Conservation (phyloP, 30 jellyfish, hydroid and myxozoan genomes). For the Rhopilema esculentum region DNA sequence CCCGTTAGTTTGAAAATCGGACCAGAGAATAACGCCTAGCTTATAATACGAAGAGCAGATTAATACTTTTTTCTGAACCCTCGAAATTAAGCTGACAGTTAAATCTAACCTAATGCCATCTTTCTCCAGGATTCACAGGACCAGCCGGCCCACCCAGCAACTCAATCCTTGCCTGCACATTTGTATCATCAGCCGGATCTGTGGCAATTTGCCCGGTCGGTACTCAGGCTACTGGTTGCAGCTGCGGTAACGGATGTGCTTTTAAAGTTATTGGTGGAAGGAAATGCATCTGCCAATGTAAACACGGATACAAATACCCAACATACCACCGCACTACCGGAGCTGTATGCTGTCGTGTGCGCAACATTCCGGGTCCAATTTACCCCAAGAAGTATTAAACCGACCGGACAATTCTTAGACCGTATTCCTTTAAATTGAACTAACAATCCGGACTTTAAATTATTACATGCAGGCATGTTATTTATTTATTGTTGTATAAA, state of each 20-base stretch:
- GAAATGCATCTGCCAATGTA: slow-evolving; percentile 50
- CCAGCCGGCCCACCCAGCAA: slow-evolving; percentile 14
- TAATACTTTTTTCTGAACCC: too few relatives aligned
- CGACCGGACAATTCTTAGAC: too few relatives aligned
- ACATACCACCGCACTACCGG: slow-evolving; percentile 1
- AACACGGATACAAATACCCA: not conserved
- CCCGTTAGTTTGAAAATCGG: too few relatives aligned
- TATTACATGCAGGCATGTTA: not conserved
- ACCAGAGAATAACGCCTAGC: too few relatives aligned
- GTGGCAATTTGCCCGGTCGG: slow-evolving; percentile 35
- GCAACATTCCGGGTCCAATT: not conserved
- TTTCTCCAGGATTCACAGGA: slow-evolving; percentile 23
- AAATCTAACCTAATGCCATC: not conserved
- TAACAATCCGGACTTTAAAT: not conserved
- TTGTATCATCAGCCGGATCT: slow-evolving; percentile 6
- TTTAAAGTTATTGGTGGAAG: slow-evolving; percentile 26
- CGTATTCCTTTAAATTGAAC: too few relatives aligned
- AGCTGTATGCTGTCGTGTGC: slow-evolving; percentile 57
- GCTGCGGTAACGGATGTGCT: slow-evolving; percentile 54
- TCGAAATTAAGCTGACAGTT: too few relatives aligned
- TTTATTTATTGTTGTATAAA: not conserved
- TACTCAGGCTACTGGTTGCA: slow-evolving; percentile 63
- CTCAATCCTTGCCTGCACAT: slow-evolving; percentile 41
- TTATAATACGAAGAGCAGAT: too few relatives aligned
- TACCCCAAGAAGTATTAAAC: not conserved